A percentile compares a stretch with the other conserved stretches of the same genome.
These are phyloP conservation scores for Phycodurus eques DNA, from an alignment of 2,113 vertebrate species.

Conservation along the genomic window DNA sequence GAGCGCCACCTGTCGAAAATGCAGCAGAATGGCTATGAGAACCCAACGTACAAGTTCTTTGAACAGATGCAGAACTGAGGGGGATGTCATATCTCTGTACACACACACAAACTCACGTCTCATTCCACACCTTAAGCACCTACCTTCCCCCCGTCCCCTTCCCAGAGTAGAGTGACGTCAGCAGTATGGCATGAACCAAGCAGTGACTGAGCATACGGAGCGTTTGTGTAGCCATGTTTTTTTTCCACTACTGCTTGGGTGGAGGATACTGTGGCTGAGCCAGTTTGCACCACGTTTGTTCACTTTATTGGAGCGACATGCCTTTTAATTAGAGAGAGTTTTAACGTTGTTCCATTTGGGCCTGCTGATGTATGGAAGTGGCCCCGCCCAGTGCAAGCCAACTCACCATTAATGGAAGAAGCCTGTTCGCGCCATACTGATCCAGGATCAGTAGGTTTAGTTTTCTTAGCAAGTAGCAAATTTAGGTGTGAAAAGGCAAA, in stretches of 20 bases:
- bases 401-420: conserved; percentile 25
- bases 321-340: conserved; percentile 29
- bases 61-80: conserved; percentile 98
- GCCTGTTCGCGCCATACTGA: conserved; percentile 36
- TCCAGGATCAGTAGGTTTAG: conserved; percentile 41
- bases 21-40: conserved; percentile 98
- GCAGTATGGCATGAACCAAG: conserved; percentile 37
- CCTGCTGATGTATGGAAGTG: conserved; percentile 40
- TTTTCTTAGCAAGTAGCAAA: conserved; percentile 17
- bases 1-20: conserved; percentile 98
- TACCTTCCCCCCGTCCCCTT: not conserved
- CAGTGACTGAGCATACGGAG: conserved; percentile 27
- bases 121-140: conserved; percentile 26
- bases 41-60: conserved; percentile 99
- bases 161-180: conserved; percentile 8
- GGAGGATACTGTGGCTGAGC: conserved; percentile 12
- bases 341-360: conserved; percentile 37
- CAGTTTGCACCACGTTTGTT: conserved; percentile 47
- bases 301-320: conserved; percentile 44
- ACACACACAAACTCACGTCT: conserved; percentile 30
- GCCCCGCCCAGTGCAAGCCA: conserved; percentile 36
- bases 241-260: conserved; percentile 19
- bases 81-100: conserved; percentile 19
- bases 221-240: conserved; percentile 14
- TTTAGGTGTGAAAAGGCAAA: conserved; percentile 26